Base-by-base conservation (phyloP, 1,140 invertebrate genomes). In the Drosophila grimshawi region DNA sequence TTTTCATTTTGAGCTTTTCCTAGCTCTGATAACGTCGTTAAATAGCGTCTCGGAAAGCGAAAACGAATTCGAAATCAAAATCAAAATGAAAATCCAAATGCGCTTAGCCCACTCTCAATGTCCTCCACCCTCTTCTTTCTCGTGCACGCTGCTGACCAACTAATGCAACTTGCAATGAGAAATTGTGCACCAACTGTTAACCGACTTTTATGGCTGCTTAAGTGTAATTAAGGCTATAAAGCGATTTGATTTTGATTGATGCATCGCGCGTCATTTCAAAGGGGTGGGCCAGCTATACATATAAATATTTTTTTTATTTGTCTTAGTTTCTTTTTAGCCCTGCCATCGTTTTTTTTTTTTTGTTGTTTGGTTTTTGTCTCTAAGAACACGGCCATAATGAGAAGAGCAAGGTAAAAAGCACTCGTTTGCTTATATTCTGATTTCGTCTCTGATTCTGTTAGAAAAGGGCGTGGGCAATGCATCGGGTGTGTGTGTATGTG, bases 151-250 rank as follows among this genome's bases (percentile, higher is more conserved):
- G 30, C 67, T 61, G 65, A 67, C 76, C 53, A 80, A 69, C 66
- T 61, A 51, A 46, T 8, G n/a, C 32, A 3, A 19, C 39, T n/a
- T 43, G 46, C 65, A 86, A 86, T 81, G 71, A 19, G 19, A 86
- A 86, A 86, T 43, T 76, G 76, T 66, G 60, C 55, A 66, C 48
- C 65, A 69, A 71, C 79, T 52, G 68, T 76, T 59, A 78, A 68
- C 59, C 65, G 75, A 80, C 83, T 89, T 86, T 86, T 89, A 89
- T 66, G 85, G 83, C 83, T 88, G 83, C 83, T 77, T 77, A 62
- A 62, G 57, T 52, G 83, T 88, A 86, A 86, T 88, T 86, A 88
- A 88, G 82, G 83, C 83, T 88, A 79, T 88, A 86, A 86, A 88
- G 62, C 69, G 76, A 76, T 86, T 81, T 80, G 82, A 88, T 79